phyloP scores from a whole-genome alignment of 2,888 invertebrate genomes.

The Pachydiplax longipennis region DNA sequence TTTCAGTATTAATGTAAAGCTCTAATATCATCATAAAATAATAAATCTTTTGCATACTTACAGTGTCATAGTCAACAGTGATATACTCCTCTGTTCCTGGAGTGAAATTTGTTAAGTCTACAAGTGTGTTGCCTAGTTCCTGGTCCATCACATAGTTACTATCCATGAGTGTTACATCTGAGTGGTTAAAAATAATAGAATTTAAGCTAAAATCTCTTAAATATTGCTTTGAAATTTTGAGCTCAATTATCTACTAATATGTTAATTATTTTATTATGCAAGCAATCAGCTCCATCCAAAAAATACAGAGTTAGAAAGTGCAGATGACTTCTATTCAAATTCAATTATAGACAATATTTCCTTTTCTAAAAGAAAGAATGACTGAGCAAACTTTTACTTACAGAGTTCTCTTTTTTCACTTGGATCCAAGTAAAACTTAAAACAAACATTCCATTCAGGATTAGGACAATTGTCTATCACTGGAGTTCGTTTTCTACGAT shows the following conservation, averaged over 20 bases:
- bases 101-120: slow-evolving; percentile 49
- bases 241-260: background rate
- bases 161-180: slow-evolving; percentile 56
- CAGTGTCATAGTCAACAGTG: slow-evolving; percentile 29
- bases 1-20: background rate
- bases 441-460: slow-evolving; percentile 59
- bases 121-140: slow-evolving; percentile 55
- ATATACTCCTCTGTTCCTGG: slow-evolving; percentile 43
- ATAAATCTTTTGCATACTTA: slow-evolving; percentile 17
- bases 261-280: background rate
- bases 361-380: no score
- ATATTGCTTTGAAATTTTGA: background rate
- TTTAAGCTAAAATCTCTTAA: background rate
- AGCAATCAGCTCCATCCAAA: background rate
- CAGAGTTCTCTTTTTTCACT: slow-evolving; percentile 55
- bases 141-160: slow-evolving; percentile 57
- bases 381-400: slow-evolving; percentile 50
- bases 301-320: no score
- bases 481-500: slow-evolving; percentile 56
- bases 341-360: no score
- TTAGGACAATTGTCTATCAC: slow-evolving; percentile 57
- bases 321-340: no score
- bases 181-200: background rate
- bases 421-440: slow-evolving; percentile 58
- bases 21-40: background rate